phyloP scores from a whole-genome alignment of 2,113 vertebrate species.

The Alectura lathami region DNA sequence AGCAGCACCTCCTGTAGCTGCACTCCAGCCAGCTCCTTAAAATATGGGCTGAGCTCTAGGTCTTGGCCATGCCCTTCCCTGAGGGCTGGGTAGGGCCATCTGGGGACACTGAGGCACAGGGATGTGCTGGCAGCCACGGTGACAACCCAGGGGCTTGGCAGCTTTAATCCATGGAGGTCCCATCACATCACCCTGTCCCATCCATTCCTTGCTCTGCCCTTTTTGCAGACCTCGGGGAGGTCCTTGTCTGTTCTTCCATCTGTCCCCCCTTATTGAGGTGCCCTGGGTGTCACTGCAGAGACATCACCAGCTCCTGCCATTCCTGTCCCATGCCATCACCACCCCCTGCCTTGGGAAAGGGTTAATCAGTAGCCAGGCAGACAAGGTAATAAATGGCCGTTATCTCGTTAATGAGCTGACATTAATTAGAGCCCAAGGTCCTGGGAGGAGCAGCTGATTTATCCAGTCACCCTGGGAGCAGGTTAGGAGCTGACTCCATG shows the following conservation, averaged over 20 bases:
- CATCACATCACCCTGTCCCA: background rate
- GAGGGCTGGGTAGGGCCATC: background rate
- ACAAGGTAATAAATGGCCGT: conserved; percentile 80
- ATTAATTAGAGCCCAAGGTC: conserved; percentile 88
- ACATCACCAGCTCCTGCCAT: fast-evolving
- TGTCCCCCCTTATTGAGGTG: background rate
- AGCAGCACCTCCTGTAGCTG: no score
- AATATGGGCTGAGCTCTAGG: background rate
- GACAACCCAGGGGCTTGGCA: background rate
- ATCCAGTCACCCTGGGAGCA: conserved; percentile 59
- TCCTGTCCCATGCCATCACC: background rate
- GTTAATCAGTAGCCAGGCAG: conserved; percentile 82
- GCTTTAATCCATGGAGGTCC: background rate
- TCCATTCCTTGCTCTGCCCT: fast-evolving
- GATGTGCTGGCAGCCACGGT: fast-evolving
- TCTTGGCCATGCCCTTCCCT: fast-evolving
- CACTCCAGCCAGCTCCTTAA: background rate
- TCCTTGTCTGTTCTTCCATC: background rate
- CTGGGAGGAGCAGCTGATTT: conserved; percentile 77
- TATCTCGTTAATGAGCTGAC: conserved; percentile 87
- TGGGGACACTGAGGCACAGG: background rate
- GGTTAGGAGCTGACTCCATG: conserved; percentile 77
- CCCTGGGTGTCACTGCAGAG: background rate
- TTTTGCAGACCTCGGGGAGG: background rate
- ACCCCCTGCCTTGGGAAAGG: background rate